These are phyloP conservation scores for Proisotoma minuta DNA, from an alignment of 2,888 invertebrate species.

Conservation along the genomic window DNA sequence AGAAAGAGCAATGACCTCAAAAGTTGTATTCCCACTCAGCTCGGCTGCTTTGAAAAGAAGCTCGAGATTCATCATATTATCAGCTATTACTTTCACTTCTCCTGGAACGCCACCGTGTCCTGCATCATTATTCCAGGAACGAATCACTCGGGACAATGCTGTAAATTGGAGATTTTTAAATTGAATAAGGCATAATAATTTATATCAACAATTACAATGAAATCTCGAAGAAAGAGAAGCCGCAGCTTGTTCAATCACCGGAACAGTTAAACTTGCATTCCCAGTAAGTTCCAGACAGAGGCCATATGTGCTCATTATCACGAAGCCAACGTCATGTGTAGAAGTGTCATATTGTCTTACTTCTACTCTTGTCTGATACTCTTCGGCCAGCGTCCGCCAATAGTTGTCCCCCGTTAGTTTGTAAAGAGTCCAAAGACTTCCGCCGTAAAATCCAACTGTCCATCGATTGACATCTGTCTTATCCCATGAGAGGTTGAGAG, in stretches of 20 bases:
- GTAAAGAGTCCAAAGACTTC: conserved; percentile 41
- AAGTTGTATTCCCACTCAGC: conserved; percentile 28
- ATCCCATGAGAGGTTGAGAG: conserved; percentile 19
- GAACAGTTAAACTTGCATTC: conserved; percentile 1
- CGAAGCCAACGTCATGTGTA: conserved; percentile 45
- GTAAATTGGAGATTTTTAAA: neutral
- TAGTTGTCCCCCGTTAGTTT: conserved; percentile 32
- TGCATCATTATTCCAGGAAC: conserved; percentile 41
- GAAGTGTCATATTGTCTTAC: conserved; percentile 35
- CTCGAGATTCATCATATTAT: conserved; percentile 47
- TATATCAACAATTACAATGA: too few relatives aligned
- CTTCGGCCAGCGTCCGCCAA: conserved; percentile 33
- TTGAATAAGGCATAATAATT: too few relatives aligned
- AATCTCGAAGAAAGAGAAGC: conserved; percentile 37
- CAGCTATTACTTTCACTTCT: conserved; percentile 40
- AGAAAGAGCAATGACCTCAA: conserved; percentile 29
- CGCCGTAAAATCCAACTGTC: conserved; percentile 45
- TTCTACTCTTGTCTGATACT: conserved; percentile 34
- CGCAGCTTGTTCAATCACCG: conserved; percentile 37
- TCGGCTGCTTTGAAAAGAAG: conserved; percentile 35
- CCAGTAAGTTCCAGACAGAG: conserved; percentile 30
- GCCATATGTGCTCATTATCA: conserved; percentile 45
- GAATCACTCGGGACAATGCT: conserved; percentile 30
- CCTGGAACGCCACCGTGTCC: conserved; percentile 13
- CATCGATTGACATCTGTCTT: conserved; percentile 21